Evolutionary conservation across 2,888 invertebrate species (phyloP).

Genomic region (Sphinx pinastri): DNA sequence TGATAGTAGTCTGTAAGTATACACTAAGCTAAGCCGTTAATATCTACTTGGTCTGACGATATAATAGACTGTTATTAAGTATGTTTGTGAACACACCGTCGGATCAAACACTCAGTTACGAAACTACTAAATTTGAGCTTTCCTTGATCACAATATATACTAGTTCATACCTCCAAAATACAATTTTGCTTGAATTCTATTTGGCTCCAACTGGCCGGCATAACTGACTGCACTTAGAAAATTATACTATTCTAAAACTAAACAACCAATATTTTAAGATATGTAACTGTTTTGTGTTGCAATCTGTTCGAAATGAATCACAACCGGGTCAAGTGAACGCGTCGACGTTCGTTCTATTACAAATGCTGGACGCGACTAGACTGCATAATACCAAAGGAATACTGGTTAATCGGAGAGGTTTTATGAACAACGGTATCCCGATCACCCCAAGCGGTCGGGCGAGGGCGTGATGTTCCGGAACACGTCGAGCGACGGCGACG

Average conservation of each 20-base stretch:
- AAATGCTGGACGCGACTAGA: conserved; percentile 47
- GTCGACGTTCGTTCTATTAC: conserved; percentile 47
- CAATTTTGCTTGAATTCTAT: conserved; percentile 5
- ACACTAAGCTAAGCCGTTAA: conserved; percentile 45
- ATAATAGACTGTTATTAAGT: conserved; percentile 34
- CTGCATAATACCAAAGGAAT: conserved; percentile 46
- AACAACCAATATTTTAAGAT: conserved; percentile 61
- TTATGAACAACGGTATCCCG: background rate
- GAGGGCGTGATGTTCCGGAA: conserved; percentile 67
- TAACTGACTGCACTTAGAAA: conserved; percentile 35
- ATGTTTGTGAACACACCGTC: conserved; percentile 36
- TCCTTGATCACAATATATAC: conserved; percentile 39
- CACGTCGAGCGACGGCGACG: conserved; percentile 62
- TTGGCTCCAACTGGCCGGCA: conserved; percentile 26
- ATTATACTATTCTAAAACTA: conserved; percentile 50
- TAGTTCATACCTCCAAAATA: background rate
- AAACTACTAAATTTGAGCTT: conserved; percentile 74
- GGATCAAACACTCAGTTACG: conserved; percentile 43
- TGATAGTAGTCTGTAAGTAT: conserved; percentile 31
- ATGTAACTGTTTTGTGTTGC: conserved; percentile 59
- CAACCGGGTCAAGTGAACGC: conserved; percentile 54
- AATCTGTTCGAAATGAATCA: conserved; percentile 49
- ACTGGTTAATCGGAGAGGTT: background rate
- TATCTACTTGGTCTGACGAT: conserved; percentile 61
- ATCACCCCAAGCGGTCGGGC: conserved; percentile 60